Base-by-base conservation (phyloP, 2,113 vertebrate genomes). In the Saccopteryx bilineata region DNA sequence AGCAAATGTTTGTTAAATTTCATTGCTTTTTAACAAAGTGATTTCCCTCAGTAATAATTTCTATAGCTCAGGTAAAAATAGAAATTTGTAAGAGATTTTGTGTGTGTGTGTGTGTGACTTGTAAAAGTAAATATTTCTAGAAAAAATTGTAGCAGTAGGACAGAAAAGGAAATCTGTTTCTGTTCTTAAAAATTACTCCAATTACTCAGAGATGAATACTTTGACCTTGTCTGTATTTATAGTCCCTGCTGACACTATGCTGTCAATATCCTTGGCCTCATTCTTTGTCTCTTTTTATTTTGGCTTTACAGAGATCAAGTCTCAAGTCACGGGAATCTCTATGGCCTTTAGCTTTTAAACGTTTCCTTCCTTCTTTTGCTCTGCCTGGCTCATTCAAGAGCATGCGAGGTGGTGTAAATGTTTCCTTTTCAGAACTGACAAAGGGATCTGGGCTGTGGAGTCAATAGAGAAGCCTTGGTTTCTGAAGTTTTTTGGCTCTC, bases 1-100 rank as follows among this genome's bases (percentile, higher is more conserved):
- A 84, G 21, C 63, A 94, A 91, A 88, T 56, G 61, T 81, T 85
- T 90, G 56, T 82, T 86, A 48, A 93, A 76, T 78, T 85, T 88
- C 68, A 88, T 88, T 95, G 84, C 31, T 74, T 95, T 87, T 87
- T 89, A 87, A 76, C 24, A 94, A 15, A 88, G 46, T 61, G 18
- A 65, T 84, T 94, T 91, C 88, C 61, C 26, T 86, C 63, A 80
- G 39, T 61, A 91, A 69, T 94, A 76, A 80, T 88, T 93, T 89
- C 96, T 96, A 28, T 89, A 71, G 68, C 18, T 96, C 74, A 63
- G 90, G 58, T 85, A 74, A 93, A 95, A 92, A 56, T 72, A 76
- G 66, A 94, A 69, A 31, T 68, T 86, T 78, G 2, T 90, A 21
- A 72, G n/a, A 79, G 18, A 28, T 39, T 78, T 69, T 87, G 78